phyloP scores from a whole-genome alignment of 2,113 vertebrate species.

The Carlito syrichta region DNA sequence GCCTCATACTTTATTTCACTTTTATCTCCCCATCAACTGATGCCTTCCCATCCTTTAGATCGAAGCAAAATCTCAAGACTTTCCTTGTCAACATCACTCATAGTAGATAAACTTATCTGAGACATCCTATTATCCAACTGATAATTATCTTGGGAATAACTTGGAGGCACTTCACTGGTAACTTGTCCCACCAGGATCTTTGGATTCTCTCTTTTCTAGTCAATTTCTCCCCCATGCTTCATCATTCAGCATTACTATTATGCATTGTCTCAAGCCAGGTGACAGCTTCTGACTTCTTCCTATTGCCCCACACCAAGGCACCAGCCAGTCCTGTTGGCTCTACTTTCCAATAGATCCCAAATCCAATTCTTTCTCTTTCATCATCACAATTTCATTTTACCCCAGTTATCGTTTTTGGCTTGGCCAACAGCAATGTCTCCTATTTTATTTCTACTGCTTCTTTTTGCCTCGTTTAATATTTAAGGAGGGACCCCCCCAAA shows the following conservation, averaged over 20 bases:
- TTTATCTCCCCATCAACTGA: not conserved
- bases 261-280: not conserved
- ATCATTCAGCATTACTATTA: not conserved
- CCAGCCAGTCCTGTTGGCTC: not conserved
- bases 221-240: not conserved
- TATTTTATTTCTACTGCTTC: not conserved
- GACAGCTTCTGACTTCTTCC: not conserved
- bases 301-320: fast-evolving
- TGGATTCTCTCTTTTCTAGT: not conserved
- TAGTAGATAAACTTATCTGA: not conserved
- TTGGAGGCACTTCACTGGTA: not conserved
- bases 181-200: not conserved
- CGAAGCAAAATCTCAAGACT: not conserved
- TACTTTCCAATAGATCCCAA: not conserved
- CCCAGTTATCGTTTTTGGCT: not conserved
- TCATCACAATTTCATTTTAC: not conserved
- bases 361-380: not conserved
- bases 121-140: not conserved
- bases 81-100: not conserved
- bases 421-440: not conserved
- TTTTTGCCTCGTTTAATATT: not conserved
- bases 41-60: not conserved
- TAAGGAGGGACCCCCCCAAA: no score
- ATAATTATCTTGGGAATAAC: not conserved
- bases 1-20: no score